Conservation (phyloP, 2,888 invertebrate genomes). For the Leptura quadrifasciata region DNA sequence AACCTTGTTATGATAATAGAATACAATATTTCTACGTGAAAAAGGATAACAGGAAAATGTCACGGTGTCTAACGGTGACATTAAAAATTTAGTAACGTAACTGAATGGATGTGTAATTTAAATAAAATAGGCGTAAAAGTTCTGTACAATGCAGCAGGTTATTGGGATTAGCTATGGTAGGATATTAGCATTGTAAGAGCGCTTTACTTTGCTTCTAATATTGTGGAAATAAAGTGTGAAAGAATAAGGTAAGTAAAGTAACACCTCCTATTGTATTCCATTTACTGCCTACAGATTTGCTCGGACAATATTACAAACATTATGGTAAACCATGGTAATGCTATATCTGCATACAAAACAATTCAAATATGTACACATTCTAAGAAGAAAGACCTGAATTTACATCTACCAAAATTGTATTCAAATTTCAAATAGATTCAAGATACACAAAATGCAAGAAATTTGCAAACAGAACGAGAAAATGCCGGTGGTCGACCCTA, state of each 20-base stretch:
- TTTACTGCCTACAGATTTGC: conserved; percentile 60
- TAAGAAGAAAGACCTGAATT: conserved; percentile 62
- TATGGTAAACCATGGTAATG: conserved; percentile 67
- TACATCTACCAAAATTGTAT: conserved; percentile 72
- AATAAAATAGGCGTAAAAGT: conserved; percentile 44
- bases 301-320: conserved; percentile 67
- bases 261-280: conserved; percentile 69
- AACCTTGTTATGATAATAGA: too few species aligned
- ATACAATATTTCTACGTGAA: too few species aligned
- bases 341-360: conserved; percentile 68
- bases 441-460: conserved; percentile 62
- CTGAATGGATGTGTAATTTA: conserved; percentile 36
- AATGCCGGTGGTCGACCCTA: conserved; percentile 48
- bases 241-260: conserved; percentile 58
- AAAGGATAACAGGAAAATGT: not conserved
- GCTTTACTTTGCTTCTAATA: conserved; percentile 41
- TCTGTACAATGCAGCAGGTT: conserved; percentile 35
- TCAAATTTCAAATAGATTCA: conserved; percentile 68
- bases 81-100: conserved; percentile 8
- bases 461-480: conserved; percentile 66
- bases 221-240: conserved; percentile 59
- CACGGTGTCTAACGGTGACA: not conserved
- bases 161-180: conserved; percentile 42
- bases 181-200: conserved; percentile 48
- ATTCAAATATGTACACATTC: conserved; percentile 62